Evolutionary conservation across 2,797 vertebrate genomes (phyloP), one percentile per base, ranked within the genome.

Genomic region (Eremophila alpestris): DNA sequence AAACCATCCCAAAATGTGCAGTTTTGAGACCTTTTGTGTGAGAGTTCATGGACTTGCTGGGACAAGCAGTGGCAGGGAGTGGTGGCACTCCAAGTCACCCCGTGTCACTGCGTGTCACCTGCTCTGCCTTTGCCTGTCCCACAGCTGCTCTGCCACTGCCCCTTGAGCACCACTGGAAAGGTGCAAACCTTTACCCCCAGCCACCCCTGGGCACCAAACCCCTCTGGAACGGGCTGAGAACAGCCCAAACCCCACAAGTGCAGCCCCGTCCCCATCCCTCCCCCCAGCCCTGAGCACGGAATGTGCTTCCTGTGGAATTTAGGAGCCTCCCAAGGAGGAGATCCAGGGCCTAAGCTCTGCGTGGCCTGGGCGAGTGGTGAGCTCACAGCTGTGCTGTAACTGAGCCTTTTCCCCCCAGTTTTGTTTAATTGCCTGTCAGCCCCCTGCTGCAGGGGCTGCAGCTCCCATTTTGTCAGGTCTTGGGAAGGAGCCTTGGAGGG

Each of bases 331-430:
- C 91, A 49, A 78, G 70, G 94, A 94, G 95, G 69, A 40, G 94
- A 92, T 93, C 74, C 36, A 81, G 90, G 93, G 69, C 94, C 82
- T 75, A 10, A 94, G 83, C 92, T 83, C 79, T 40, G 65, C 55
- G 2, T 93, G 95, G 90, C 94, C 89, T 77, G 95, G 91, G 89
- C 77, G n/a, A 76, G 94, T 2, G 92, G n/a, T 94, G 92, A 89
- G 91, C 85, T 88, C 70, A 23, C 95, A 96, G 96, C 95, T 97
- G 93, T 91, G 95, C 94, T 96, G 71, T 80, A 92, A 86, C 82
- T 41, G 78, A 89, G 74, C 45, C 26, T 58, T 64, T n/a, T 7
- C 2, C 22, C 46, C 43, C 49, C 54, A 1, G 16, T 40, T 73
- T 36, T 56, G 74, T 77, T 91, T 60, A 84, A 77, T 93, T 89